Conservation (phyloP, 2,888 invertebrate species). For the Lysandra coridon region DNA sequence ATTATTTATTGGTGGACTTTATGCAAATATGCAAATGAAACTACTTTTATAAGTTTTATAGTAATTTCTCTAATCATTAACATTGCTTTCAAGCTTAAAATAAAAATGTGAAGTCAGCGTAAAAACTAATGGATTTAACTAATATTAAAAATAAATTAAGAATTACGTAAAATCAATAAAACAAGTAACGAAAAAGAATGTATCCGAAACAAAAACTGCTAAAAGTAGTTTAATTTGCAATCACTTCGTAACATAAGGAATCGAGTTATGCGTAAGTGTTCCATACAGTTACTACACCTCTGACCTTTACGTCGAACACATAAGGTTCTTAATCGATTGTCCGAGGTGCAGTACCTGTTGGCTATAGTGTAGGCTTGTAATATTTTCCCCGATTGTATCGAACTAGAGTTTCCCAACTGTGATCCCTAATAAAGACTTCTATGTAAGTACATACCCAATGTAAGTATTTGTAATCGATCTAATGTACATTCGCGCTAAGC, state of each 20-base stretch:
- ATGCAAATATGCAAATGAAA: not conserved
- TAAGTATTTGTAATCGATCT: slow-evolving; percentile 46
- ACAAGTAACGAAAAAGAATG: too few species aligned
- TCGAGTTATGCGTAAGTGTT: not conserved
- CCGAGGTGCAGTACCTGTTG: slow-evolving; percentile 14
- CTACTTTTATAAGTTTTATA: not conserved
- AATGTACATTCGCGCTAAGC: not conserved
- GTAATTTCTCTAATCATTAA: too few species aligned
- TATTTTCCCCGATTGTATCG: slow-evolving; percentile 51
- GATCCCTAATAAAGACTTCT: slow-evolving; percentile 80
- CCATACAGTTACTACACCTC: not conserved
- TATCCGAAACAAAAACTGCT: not conserved
- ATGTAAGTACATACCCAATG: slow-evolving; percentile 63
- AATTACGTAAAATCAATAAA: too few species aligned
- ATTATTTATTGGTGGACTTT: not conserved
- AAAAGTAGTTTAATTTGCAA: not conserved
- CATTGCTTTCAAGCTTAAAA: too few species aligned
- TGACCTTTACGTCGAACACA: not conserved
- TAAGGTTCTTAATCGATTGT: not conserved
- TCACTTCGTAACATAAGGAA: not conserved
- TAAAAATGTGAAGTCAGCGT: too few species aligned
- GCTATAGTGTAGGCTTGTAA: slow-evolving; percentile 38
- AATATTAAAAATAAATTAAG: too few species aligned
- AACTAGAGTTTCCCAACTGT: slow-evolving; percentile 78
- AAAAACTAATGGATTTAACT: too few species aligned